Evolutionary conservation across 2,888 invertebrate genomes (phyloP).

Genomic region (Tridacna gigas): DNA sequence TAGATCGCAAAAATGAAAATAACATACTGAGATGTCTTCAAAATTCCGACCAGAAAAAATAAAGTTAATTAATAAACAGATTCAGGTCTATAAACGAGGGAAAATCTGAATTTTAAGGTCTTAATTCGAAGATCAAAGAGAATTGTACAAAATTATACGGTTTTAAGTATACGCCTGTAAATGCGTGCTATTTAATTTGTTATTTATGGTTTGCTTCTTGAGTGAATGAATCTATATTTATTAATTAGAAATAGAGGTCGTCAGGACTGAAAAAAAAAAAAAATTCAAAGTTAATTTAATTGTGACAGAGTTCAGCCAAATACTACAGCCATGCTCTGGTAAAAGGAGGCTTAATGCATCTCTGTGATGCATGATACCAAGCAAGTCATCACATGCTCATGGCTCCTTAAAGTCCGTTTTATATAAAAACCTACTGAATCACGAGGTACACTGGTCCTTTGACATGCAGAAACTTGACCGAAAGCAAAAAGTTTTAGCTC

Average conservation of each 20-base stretch:
- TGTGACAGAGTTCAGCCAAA: too few relatives aligned
- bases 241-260: constrained; percentile 24
- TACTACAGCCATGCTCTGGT: too few relatives aligned
- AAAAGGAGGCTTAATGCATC: too few relatives aligned
- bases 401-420: too few relatives aligned
- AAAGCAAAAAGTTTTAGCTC: too few relatives aligned
- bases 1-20: constrained; percentile 56
- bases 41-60: constrained; percentile 41
- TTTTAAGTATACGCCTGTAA: constrained; percentile 30
- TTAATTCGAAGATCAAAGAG: constrained; percentile 52
- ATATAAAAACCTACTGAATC: too few relatives aligned
- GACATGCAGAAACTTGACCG: too few relatives aligned
- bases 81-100: constrained; percentile 39
- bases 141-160: constrained; percentile 28
- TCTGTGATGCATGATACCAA: too few relatives aligned
- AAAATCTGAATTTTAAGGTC: constrained; percentile 32
- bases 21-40: constrained; percentile 42
- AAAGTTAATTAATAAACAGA: constrained; percentile 63
- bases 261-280: neutral
- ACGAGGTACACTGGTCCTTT: too few relatives aligned
- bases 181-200: constrained; percentile 37
- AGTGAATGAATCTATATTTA: constrained; percentile 21
- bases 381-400: too few relatives aligned
- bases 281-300: too few relatives aligned
- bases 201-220: constrained; percentile 30